Evolutionary conservation across 2,797 vertebrate genomes (phyloP).

Genomic region (Urophycis tenuis): DNA sequence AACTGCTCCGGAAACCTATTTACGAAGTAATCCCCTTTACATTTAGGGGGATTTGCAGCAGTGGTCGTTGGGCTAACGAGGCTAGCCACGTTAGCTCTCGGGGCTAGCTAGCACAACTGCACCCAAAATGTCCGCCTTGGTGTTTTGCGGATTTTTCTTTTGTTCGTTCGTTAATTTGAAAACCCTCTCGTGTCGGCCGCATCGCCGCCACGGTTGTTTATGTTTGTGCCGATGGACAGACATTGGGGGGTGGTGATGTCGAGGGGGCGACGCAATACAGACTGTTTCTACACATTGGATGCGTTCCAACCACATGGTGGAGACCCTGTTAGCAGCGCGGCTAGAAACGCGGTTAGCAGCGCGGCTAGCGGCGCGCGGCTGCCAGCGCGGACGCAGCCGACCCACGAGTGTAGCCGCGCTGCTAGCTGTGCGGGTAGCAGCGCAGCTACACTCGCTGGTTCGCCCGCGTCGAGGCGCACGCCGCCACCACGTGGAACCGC

Average conservation of each 20-base stretch:
- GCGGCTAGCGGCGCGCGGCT: conserved; percentile 36
- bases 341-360: conserved; percentile 60
- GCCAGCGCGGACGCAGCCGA: too few species aligned
- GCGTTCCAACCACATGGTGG: conserved; percentile 72
- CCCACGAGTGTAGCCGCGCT: too few species aligned
- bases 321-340: conserved; percentile 40
- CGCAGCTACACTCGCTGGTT: neutral
- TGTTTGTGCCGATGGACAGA: neutral
- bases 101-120: conserved; percentile 32
- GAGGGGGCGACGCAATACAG: neutral
- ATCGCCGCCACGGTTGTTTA: neutral
- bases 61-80: conserved; percentile 18
- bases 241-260: fast-evolving
- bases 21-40: neutral
- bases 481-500: conserved; percentile 1
- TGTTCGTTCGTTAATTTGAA: neutral
- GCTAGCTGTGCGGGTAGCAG: neutral
- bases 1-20: neutral
- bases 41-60: neutral
- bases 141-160: conserved; percentile 40
- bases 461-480: neutral
- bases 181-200: neutral
- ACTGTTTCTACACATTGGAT: conserved; percentile 53
- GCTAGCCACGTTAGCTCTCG: conserved; percentile 49
- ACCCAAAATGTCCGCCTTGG: conserved; percentile 76